These are phyloP conservation scores for Watsonalla binaria DNA, from an alignment of 2,888 invertebrate species.

Conservation along the genomic window DNA sequence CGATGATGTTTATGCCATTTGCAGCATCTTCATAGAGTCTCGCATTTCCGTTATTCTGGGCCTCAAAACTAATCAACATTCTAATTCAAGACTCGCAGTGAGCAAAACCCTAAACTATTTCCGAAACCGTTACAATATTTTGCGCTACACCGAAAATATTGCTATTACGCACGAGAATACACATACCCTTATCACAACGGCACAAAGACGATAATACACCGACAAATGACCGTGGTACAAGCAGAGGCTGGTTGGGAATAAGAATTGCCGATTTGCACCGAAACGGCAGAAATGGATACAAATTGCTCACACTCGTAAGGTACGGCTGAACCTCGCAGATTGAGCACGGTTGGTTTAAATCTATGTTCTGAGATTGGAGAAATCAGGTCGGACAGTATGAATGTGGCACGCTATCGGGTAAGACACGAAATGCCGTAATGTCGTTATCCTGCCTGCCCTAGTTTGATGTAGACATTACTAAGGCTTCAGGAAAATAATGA, in stretches of 20 bases:
- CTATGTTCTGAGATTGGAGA: background rate
- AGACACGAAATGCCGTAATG: too few species aligned
- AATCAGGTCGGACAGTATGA: background rate
- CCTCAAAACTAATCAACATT: background rate
- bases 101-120: background rate
- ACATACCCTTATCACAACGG: background rate
- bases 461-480: too few species aligned
- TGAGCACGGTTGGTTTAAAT: slow-evolving; percentile 8
- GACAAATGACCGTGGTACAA: slow-evolving; percentile 19
- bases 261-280: slow-evolving; percentile 36
- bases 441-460: too few species aligned
- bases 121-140: background rate
- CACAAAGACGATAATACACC: slow-evolving; percentile 12
- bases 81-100: background rate
- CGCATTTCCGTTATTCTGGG: too few species aligned
- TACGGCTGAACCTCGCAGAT: slow-evolving; percentile 10
- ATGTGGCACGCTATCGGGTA: background rate
- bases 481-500: too few species aligned
- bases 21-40: too few species aligned
- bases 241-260: slow-evolving; percentile 28
- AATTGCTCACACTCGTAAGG: slow-evolving; percentile 24
- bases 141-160: background rate
- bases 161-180: background rate
- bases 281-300: slow-evolving; percentile 29
- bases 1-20: too few species aligned